Percentiles rank a stretch among this genome's conserved stretches.
These are phyloP conservation scores for Gila orcuttii DNA, from an alignment of 2,113 vertebrate species.

Conservation along the genomic window DNA sequence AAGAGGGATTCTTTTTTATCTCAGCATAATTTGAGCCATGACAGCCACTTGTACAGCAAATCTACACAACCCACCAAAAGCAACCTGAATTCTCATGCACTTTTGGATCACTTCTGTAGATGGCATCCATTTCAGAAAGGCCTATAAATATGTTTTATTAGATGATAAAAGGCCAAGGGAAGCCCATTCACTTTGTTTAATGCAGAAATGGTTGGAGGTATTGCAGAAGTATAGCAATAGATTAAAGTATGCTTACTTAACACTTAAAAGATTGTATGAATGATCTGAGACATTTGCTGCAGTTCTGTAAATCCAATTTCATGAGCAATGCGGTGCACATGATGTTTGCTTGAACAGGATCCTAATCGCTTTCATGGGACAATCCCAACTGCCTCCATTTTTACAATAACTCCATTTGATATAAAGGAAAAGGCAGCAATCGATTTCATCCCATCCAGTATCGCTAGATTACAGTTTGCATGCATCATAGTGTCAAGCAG, in stretches of 20 bases:
- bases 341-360: constrained; percentile 59
- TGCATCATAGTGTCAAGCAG: constrained; percentile 21
- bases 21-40: constrained; percentile 39
- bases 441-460: constrained; percentile 5
- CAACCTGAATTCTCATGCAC: not conserved
- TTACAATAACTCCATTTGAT: constrained; percentile 44
- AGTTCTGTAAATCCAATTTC: constrained; percentile 65
- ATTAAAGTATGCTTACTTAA: not conserved
- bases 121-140: not conserved
- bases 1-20: constrained; percentile 52
- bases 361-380: constrained; percentile 68
- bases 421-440: constrained; percentile 5
- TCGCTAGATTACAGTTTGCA: constrained; percentile 10
- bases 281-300: constrained; percentile 53
- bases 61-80: constrained; percentile 21
- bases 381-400: constrained; percentile 33
- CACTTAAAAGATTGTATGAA: constrained; percentile 50
- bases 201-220: constrained; percentile 13
- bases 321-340: constrained; percentile 64
- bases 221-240: not conserved
- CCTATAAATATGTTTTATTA: constrained; percentile 14
- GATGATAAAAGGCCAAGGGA: not conserved
- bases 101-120: not conserved
- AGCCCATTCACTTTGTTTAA: not conserved
- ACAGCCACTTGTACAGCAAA: constrained; percentile 27